Conservation (phyloP, 1,140 invertebrate species). For the Aethina tumida region DNA sequence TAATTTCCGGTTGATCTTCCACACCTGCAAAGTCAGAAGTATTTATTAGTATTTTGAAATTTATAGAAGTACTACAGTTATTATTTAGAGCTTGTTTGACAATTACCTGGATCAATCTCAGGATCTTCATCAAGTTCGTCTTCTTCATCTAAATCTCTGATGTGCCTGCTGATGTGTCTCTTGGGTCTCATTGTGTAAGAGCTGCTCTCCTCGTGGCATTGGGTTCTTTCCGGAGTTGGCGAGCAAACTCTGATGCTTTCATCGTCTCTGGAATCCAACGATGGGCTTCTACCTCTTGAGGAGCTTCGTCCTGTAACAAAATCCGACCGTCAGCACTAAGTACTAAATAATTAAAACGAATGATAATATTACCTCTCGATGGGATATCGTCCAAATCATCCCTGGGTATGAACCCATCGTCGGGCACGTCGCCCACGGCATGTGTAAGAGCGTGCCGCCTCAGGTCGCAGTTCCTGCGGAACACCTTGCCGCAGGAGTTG, state of each 20-base stretch:
- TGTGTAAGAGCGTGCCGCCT: constrained; percentile 76
- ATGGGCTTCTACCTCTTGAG: constrained; percentile 35
- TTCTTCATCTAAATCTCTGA: constrained; percentile 19
- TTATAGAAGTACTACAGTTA: no score
- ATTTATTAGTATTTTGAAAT: no score
- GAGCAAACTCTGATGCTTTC: constrained; percentile 29
- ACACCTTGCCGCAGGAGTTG: constrained; percentile 79
- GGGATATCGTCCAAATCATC: constrained; percentile 39
- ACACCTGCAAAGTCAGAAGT: no score
- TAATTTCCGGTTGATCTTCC: constrained; percentile 41
- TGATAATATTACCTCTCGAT: constrained; percentile 22
- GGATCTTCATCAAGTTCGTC: constrained; percentile 40
- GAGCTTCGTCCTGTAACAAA: neutral
- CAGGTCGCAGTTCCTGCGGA: constrained; percentile 75
- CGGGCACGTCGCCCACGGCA: constrained; percentile 69
- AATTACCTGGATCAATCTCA: constrained; percentile 43
- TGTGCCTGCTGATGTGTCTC: constrained; percentile 29
- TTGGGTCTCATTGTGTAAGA: constrained; percentile 56
- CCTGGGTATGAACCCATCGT: constrained; percentile 56
- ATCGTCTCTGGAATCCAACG: constrained; percentile 34
- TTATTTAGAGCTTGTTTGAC: no score
- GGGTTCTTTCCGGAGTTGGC: constrained; percentile 44
- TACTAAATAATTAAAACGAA: no score
- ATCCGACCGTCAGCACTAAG: neutral
- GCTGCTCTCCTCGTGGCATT: constrained; percentile 52